Base-by-base conservation (phyloP, 23 tunicate genomes). In the Trididemnum miniatum region DNA sequence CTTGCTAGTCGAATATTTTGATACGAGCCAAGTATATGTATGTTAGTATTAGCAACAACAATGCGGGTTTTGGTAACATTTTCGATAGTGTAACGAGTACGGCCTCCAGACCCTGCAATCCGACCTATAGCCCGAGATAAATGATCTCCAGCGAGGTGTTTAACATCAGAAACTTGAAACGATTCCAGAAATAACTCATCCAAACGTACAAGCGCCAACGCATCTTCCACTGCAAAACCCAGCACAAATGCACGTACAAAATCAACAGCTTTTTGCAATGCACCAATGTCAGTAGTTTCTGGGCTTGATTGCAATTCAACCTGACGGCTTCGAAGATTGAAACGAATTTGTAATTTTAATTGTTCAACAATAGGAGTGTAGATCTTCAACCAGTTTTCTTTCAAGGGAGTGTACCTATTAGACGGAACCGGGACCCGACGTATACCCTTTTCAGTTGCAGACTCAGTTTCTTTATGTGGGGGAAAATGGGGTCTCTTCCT, bases 221-320 rank as follows among this genome's bases (percentile, higher is more conserved):
- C 89, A 87, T 95, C 99, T 52, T 95, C 99, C 9, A 95, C 95
- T 35, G 88, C 71, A 85, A 95, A 95, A 1, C 99, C 99, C 26
- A 92, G 57, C 0, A 87, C 80, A 76, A 93, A 93, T 0, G 98
- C 98, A 60, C 80, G 85, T 0, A 93, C 87, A 84, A 93, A 93
- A 74, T 93, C 98, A 20, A 88, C 87, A 36, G 89, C 95, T 74
- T 89, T 82, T 51, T 95, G 99, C 63, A 95, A 63, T 1, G 99
- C 88, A 23, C 89, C 84, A 31, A 95, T 80, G 9, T 91, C 96
- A 18, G 85, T 78, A 0, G 96, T 90, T 44, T 87, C 86, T 54
- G 77, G 77, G 72, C 96, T 66, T 1, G 96, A 81, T 72, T 83
- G 88, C 20, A 95, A 28, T 80, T 90, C 96, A n/a, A 95, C 99